phyloP scores from a whole-genome alignment of 2,888 invertebrate species.

The Pasiphila rectangulata region DNA sequence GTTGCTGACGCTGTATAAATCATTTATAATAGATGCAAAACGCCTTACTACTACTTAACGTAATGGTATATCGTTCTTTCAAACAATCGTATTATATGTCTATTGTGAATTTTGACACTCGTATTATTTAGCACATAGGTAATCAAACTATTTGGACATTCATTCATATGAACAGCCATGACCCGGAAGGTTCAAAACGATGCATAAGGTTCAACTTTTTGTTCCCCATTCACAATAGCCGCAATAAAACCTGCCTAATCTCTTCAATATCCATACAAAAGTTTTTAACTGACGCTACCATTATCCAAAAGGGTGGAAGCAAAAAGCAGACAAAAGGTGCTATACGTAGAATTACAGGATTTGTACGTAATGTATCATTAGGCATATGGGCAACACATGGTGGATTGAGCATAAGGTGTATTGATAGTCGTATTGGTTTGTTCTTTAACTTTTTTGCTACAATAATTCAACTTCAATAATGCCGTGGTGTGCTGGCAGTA shows the following conservation, averaged over 20 bases:
- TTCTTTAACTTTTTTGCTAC: slow-evolving; percentile 2
- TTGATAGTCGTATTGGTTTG: slow-evolving; percentile 41
- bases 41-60: too few species aligned
- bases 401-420: slow-evolving; percentile 62
- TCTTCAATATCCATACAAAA: slow-evolving; percentile 45
- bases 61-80: too few species aligned
- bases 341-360: slow-evolving; percentile 61
- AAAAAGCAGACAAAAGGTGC: slow-evolving; percentile 62
- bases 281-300: slow-evolving; percentile 60
- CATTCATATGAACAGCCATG: not conserved
- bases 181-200: not conserved
- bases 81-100: too few species aligned
- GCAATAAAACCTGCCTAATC: slow-evolving; percentile 40
- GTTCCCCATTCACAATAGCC: slow-evolving; percentile 26
- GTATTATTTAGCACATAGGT: too few species aligned
- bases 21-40: too few species aligned
- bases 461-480: not conserved
- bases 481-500: not conserved
- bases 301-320: slow-evolving; percentile 54
- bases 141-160: too few species aligned
- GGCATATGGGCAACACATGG: slow-evolving; percentile 71
- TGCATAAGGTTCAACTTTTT: slow-evolving; percentile 8
- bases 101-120: too few species aligned
- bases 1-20: too few species aligned
- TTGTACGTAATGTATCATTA: slow-evolving; percentile 59